These are phyloP conservation scores for Meandrusa payeni DNA, from an alignment of 2,888 invertebrate species.

Conservation along the genomic window DNA sequence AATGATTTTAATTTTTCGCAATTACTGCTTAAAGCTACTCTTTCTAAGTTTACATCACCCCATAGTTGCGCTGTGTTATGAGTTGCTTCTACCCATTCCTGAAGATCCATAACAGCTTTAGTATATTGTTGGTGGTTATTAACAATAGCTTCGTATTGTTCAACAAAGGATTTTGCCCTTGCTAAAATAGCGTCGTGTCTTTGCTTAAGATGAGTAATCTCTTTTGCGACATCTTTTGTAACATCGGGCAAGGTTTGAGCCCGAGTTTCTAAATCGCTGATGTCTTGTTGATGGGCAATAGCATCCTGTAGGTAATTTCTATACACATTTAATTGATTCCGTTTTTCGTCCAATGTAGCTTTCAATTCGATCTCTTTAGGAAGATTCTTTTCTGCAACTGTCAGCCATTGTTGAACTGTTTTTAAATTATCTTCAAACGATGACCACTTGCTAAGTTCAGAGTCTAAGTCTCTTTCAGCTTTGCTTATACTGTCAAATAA, in stretches of 20 bases:
- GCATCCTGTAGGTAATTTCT: slow-evolving; percentile 91
- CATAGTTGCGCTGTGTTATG: slow-evolving; percentile 90
- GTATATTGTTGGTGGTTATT: slow-evolving; percentile 94
- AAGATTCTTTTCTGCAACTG: slow-evolving; percentile 86
- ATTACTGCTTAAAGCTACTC: slow-evolving; percentile 92
- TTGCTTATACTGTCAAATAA: slow-evolving; percentile 90
- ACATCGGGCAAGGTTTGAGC: slow-evolving; percentile 90
- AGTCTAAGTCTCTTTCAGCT: slow-evolving; percentile 89
- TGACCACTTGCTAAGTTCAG: slow-evolving; percentile 92
- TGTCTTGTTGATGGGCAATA: slow-evolving; percentile 90
- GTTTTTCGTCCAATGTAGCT: slow-evolving; percentile 94
- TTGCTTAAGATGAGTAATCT: slow-evolving; percentile 84
- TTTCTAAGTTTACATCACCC: slow-evolving; percentile 91
- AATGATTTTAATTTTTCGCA: slow-evolving; percentile 91
- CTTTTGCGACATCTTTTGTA: slow-evolving; percentile 86
- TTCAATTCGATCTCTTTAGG: slow-evolving; percentile 90
- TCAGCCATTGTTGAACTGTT: slow-evolving; percentile 89
- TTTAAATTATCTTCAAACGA: slow-evolving; percentile 94
- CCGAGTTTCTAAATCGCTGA: slow-evolving; percentile 90
- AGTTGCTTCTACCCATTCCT: slow-evolving; percentile 93
- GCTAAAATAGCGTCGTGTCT: slow-evolving; percentile 87
- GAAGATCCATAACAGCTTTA: slow-evolving; percentile 91
- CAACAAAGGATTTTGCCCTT: slow-evolving; percentile 88
- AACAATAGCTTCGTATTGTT: slow-evolving; percentile 92
- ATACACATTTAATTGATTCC: slow-evolving; percentile 92